These are phyloP conservation scores for Sepiola atlantica DNA, from an alignment of 2,888 invertebrate species.

Conservation along the genomic window DNA sequence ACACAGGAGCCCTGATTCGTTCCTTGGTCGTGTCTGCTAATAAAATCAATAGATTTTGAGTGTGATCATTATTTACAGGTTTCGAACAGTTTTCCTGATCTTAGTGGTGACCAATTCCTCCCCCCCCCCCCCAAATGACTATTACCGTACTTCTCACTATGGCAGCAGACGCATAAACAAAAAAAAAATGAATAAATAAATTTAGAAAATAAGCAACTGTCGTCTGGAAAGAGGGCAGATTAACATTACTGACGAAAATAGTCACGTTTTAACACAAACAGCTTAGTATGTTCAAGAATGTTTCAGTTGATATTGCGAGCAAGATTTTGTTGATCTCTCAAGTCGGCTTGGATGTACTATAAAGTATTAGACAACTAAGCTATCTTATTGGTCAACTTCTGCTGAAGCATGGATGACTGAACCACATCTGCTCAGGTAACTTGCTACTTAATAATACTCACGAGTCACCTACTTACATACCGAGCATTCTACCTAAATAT, in stretches of 20 bases:
- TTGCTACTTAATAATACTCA: background rate
- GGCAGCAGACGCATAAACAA: background rate
- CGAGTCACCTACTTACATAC: constrained; percentile 21
- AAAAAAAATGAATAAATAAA: background rate
- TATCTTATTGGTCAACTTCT: background rate
- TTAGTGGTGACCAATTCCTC: too few species aligned
- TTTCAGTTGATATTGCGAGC: background rate
- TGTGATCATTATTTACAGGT: too few species aligned
- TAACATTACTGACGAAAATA: background rate
- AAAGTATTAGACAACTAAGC: background rate
- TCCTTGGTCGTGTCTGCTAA: too few species aligned
- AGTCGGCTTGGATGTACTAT: background rate
- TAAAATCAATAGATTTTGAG: too few species aligned
- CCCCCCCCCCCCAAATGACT: too few species aligned
- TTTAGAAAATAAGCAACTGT: background rate
- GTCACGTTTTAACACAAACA: background rate
- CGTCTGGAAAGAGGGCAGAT: too few species aligned
- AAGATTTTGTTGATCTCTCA: background rate
- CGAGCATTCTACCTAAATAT: background rate
- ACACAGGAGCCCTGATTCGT: too few species aligned
- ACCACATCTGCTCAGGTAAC: constrained; percentile 19
- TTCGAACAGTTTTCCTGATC: too few species aligned
- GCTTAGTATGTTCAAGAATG: background rate
- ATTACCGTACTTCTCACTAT: too few species aligned
- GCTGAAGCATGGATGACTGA: background rate